Conservation (phyloP, 2,888 invertebrate species). For the Synergus japonicus region DNA sequence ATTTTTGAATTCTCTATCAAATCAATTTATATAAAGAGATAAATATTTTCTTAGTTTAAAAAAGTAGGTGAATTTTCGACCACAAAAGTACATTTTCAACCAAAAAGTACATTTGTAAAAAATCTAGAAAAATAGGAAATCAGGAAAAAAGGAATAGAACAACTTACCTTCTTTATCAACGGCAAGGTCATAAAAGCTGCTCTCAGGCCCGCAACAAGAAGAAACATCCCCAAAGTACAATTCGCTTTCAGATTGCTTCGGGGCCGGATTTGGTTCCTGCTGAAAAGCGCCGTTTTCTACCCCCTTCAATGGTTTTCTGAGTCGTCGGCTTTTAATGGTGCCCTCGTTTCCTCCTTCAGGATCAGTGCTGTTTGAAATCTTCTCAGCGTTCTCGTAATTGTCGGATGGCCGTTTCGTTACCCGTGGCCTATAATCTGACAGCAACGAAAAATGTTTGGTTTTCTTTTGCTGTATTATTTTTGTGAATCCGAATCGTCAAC, state of each 20-base stretch:
- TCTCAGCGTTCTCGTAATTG: slow-evolving; percentile 75
- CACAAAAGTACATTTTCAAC: too few relatives aligned
- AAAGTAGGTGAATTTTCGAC: too few relatives aligned
- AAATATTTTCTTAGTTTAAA: background rate
- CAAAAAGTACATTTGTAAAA: too few relatives aligned
- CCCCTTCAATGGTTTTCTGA: slow-evolving; percentile 81
- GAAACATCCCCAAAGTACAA: slow-evolving; percentile 93
- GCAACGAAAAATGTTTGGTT: slow-evolving; percentile 39
- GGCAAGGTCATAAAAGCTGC: slow-evolving; percentile 81
- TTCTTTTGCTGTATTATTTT: slow-evolving; percentile 37
- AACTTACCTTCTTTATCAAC: slow-evolving; percentile 77
- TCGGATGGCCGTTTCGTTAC: slow-evolving; percentile 68
- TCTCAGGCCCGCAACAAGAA: slow-evolving; percentile 85
- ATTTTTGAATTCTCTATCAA: too few relatives aligned
- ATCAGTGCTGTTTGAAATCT: slow-evolving; percentile 70
- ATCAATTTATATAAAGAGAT: too few relatives aligned
- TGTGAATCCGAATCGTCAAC: slow-evolving; percentile 10
- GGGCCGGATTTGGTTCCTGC: slow-evolving; percentile 80
- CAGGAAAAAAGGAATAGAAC: too few relatives aligned
- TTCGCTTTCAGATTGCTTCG: slow-evolving; percentile 86
- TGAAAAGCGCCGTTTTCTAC: slow-evolving; percentile 89
- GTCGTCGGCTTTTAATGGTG: slow-evolving; percentile 75
- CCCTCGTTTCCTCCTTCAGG: slow-evolving; percentile 70
- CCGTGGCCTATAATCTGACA: slow-evolving; percentile 63
- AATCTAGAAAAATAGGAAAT: too few relatives aligned